Conservation (phyloP, 2,888 invertebrate genomes). For the Salpingus planirostris region DNA sequence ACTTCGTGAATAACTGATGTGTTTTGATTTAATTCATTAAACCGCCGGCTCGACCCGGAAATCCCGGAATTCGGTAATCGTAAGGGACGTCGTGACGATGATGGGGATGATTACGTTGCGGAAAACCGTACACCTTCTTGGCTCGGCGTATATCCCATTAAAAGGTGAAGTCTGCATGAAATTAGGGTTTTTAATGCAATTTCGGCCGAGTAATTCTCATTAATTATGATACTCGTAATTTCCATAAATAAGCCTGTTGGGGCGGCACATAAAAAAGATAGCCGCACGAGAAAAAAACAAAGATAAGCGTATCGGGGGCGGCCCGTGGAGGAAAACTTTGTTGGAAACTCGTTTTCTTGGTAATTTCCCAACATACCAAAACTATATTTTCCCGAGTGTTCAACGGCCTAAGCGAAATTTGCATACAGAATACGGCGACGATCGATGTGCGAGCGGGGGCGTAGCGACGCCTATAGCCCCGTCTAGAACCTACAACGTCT, state of each 20-base stretch:
- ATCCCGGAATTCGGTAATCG: no score
- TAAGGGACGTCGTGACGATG: no score
- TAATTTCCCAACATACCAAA: conserved; percentile 31
- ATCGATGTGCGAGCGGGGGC: conserved; percentile 8
- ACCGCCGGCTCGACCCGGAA: no score
- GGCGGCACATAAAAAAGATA: background rate
- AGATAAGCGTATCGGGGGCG: background rate
- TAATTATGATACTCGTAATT: conserved; percentile 11
- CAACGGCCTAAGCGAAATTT: conserved; percentile 23
- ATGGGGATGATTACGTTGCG: no score
- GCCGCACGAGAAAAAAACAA: background rate
- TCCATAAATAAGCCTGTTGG: no score
- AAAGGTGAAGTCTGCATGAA: conserved; percentile 12
- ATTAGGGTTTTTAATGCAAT: conserved; percentile 10
- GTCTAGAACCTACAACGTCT: conserved; percentile 12
- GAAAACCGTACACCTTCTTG: no score
- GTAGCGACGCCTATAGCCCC: background rate
- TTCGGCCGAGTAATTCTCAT: conserved; percentile 10
- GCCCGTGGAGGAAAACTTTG: conserved; percentile 19
- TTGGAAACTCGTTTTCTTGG: conserved; percentile 28
- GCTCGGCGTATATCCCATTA: no score
- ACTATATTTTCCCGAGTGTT: conserved; percentile 29
- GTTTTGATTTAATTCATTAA: no score
- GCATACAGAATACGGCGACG: conserved; percentile 21
- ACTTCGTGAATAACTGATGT: no score